A percentile compares a stretch with the other conserved stretches of the same genome.
phyloP scores from a whole-genome alignment of 2,797 vertebrate genomes.

The Podargus strigoides region DNA sequence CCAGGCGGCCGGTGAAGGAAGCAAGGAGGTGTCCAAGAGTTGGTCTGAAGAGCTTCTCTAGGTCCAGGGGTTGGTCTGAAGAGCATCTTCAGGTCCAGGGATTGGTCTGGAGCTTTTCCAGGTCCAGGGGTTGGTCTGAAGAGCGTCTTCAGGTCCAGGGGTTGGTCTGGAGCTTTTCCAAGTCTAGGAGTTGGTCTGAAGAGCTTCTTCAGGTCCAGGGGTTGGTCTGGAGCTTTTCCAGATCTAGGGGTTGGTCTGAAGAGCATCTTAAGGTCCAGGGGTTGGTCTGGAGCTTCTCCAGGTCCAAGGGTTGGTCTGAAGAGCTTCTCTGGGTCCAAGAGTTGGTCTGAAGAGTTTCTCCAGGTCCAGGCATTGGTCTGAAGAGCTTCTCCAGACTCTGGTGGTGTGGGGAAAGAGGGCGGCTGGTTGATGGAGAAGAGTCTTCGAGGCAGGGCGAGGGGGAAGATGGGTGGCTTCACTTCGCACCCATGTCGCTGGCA shows the following conservation, averaged over 20 bases:
- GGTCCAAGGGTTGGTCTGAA: neutral
- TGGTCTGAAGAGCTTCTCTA: neutral
- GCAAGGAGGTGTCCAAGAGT: neutral
- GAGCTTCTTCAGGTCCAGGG: neutral
- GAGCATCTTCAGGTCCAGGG: neutral
- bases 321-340: neutral
- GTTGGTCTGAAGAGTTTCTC: neutral
- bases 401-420: neutral
- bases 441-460: neutral
- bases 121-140: neutral
- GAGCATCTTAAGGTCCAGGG: fast-evolving
- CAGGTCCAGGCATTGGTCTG: neutral
- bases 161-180: neutral
- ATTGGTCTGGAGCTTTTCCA: neutral
- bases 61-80: neutral
- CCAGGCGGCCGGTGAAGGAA: neutral
- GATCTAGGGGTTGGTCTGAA: neutral
- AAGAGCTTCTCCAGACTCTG: neutral
- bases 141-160: neutral
- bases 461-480: neutral
- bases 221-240: neutral
- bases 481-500: fast-evolving
- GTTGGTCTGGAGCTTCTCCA: neutral
- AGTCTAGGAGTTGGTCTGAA: neutral
- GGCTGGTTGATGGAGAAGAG: neutral